Evolutionary conservation across 2,113 vertebrate genomes (phyloP).

Genomic region (Siphamia tubifer): DNA sequence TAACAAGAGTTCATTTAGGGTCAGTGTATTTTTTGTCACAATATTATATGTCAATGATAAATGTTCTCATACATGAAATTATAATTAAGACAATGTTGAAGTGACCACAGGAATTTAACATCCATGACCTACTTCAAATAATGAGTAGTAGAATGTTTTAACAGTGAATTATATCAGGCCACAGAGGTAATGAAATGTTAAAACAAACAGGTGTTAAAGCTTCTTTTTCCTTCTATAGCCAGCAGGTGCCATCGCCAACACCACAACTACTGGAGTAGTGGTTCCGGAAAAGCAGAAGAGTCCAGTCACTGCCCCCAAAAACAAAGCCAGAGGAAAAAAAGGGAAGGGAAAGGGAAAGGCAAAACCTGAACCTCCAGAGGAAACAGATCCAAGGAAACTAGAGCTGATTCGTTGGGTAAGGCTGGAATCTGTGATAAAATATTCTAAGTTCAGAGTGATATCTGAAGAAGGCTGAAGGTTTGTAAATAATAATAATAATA

Average conservation of each 20-base stretch:
- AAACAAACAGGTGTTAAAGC: not conserved
- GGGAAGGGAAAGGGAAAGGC: constrained; percentile 84
- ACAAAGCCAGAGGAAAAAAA: constrained; percentile 86
- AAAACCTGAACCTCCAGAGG: constrained; percentile 89
- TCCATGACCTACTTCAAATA: too few species aligned
- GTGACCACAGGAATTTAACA: too few species aligned
- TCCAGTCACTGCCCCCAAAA: constrained; percentile 77
- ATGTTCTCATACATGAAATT: too few species aligned
- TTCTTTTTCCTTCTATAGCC: constrained; percentile 75
- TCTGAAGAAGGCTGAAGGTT: not conserved
- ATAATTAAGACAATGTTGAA: too few species aligned
- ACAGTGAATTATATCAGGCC: too few species aligned
- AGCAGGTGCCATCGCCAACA: constrained; percentile 83
- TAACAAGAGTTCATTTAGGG: too few species aligned
- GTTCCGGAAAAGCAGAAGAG: constrained; percentile 84
- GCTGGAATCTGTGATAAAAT: not conserved
- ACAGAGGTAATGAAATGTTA: not conserved
- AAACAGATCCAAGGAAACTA: constrained; percentile 94
- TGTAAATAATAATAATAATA: not conserved
- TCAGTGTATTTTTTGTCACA: too few species aligned
- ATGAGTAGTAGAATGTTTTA: not conserved
- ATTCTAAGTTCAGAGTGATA: not conserved
- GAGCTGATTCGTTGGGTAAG: constrained; percentile 95
- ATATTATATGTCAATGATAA: too few species aligned
- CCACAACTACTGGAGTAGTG: constrained; percentile 60